Evolutionary conservation across 2,888 invertebrate species (phyloP).

Genomic region (Ptychoptera contaminata): DNA sequence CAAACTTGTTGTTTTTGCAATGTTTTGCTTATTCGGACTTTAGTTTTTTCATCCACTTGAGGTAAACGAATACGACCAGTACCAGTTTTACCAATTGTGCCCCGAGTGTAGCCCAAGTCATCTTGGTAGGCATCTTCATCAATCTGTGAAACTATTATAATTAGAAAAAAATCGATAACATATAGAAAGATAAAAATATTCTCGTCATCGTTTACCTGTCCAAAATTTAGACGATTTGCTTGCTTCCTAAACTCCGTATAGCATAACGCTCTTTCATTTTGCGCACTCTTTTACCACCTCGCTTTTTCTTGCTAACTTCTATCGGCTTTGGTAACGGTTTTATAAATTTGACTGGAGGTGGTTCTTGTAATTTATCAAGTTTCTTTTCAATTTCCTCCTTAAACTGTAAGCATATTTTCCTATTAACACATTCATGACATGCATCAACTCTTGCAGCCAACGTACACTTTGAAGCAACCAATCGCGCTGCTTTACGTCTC

Average conservation of each 20-base stretch:
- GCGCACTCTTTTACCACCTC: slow-evolving; percentile 90
- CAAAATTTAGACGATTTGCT: slow-evolving; percentile 96
- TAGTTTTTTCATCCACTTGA: slow-evolving; percentile 97
- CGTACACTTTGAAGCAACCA: slow-evolving; percentile 87
- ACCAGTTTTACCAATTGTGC: slow-evolving; percentile 87
- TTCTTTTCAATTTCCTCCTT: slow-evolving; percentile 90
- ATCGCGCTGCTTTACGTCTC: slow-evolving; percentile 79
- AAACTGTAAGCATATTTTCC: slow-evolving; percentile 62
- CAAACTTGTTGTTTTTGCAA: slow-evolving; percentile 86
- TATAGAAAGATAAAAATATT: neutral
- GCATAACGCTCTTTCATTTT: slow-evolving; percentile 99
- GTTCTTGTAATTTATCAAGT: slow-evolving; percentile 92
- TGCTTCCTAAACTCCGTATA: slow-evolving; percentile 91
- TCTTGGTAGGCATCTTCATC: slow-evolving; percentile 99
- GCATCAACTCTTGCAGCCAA: slow-evolving; percentile 93
- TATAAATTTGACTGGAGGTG: slow-evolving; percentile 93
- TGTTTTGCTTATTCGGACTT: slow-evolving; percentile 96
- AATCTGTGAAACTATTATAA: slow-evolving; percentile 43
- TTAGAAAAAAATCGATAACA: slow-evolving; percentile 5
- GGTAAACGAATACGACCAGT: slow-evolving; percentile 85
- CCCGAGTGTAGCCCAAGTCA: slow-evolving; percentile 91
- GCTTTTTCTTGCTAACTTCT: slow-evolving; percentile 88
- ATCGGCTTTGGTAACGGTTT: slow-evolving; percentile 96
- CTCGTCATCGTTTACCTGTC: slow-evolving; percentile 72
- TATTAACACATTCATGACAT: slow-evolving; percentile 81